Evolutionary conservation across 2,888 invertebrate genomes (phyloP).

Genomic region (Cetonia aurata): DNA sequence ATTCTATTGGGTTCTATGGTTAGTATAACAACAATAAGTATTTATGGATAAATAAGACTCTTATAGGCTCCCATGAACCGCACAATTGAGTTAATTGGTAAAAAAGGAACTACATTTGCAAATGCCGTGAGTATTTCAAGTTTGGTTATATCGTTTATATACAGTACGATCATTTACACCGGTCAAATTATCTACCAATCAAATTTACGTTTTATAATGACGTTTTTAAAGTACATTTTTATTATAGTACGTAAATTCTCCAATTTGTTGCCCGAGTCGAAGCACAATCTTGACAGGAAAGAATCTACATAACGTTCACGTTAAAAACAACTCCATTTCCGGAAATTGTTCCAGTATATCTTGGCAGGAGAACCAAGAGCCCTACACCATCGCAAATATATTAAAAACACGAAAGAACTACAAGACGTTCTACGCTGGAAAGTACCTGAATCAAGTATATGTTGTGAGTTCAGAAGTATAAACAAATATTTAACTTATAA

Average conservation of each 20-base stretch:
- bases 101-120: constrained; percentile 76
- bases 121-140: constrained; percentile 75
- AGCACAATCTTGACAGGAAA: constrained; percentile 86
- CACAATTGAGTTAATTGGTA: constrained; percentile 73
- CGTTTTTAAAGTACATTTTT: too few relatives aligned
- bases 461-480: too few relatives aligned
- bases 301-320: constrained; percentile 86
- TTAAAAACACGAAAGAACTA: constrained; percentile 76
- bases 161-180: too few relatives aligned
- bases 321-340: constrained; percentile 80
- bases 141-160: too few relatives aligned
- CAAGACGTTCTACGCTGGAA: constrained; percentile 91
- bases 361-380: constrained; percentile 79
- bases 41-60: constrained; percentile 53
- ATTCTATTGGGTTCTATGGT: constrained; percentile 82
- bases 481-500: constrained; percentile 22
- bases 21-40: constrained; percentile 61
- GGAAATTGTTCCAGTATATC: constrained; percentile 81
- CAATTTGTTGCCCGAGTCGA: constrained; percentile 93
- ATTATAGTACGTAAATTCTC: constrained; percentile 84
- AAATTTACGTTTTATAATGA: neutral
- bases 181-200: neutral
- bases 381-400: constrained; percentile 75
- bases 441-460: constrained; percentile 89
- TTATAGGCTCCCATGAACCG: constrained; percentile 77